Base-by-base conservation (phyloP, 2,888 invertebrate species). In the Ptychoptera contaminata region DNA sequence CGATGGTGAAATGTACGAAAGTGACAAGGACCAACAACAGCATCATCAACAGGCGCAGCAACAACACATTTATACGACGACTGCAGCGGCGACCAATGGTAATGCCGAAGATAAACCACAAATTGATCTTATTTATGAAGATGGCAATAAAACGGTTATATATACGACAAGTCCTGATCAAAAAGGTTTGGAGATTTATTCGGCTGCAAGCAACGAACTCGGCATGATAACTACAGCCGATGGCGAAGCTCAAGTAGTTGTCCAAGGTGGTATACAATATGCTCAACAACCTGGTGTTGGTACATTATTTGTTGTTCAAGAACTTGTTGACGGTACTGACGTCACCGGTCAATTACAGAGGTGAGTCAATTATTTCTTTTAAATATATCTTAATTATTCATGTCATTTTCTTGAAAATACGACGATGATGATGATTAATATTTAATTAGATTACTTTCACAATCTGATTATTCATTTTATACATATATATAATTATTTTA, bases 141-240 rank as follows among this genome's bases (percentile, higher is more conserved):
- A 84, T 56, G 84, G 84, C 40, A 83, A 82, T 59, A 83, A 85
- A 61, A 84, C 84, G 2, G 83, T 85, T 48, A 84, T 84, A 61
- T 85, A 85, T 56, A 84, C 84, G 43, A 79, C 81, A 48, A 31
- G 40, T 40, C 16, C 36, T 12, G 83, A 84, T 58, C 82, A 83
- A 58, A 83, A 84, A 62, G 76, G 82, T 39, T 76, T 85, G 38
- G 84, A 84, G 67, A 82, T 84, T 35, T 65, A 65, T 41, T 61
- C 65, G 11, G 63, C 61, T 45, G 57, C 62, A 42, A 16, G 42
- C 16, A 23, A 23, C 8, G 66, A 66, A 48, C 57, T 66, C 15
- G 60, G 61, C n/a, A 15, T 40, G 32, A 32, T 31, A 47, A 60
- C 62, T 14, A 50, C 65, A 9, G 64, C 65, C 31, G 60, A 63